Evolutionary conservation across 2,888 invertebrate genomes (phyloP), one percentile per base, ranked within the genome.

Genomic region (Drosophila mimica): DNA sequence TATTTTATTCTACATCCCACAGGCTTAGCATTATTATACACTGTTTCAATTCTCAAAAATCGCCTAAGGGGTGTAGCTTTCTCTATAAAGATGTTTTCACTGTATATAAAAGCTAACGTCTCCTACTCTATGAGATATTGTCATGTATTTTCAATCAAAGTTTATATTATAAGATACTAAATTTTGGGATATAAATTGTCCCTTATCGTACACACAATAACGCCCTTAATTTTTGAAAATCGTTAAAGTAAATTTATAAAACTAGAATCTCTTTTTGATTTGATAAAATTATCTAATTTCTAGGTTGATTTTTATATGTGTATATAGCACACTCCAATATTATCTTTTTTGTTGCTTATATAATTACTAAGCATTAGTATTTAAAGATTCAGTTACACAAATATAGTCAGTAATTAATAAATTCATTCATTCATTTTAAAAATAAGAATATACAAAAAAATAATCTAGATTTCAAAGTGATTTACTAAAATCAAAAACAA

Each of bases 1-100:
- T 84, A 84, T 84, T 86, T 88, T 83, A 83, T 69, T 60, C 57
- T 40, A 28, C 48, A 20, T 48, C 67, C 62, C 36, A 70, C 69
- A 57, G 69, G 70, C 82, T 82, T 85, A 67, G 70, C 87, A 81
- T 83, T 81, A 77, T 70, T 68, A 58, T 69, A 31, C 58, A 34
- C 58, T 59, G 25, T 28, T 33, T 25, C 3, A 8, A 31, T 46
- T 66, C 13, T n/a, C 4, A 17, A 20, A 20, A 28, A 53, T 28
- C 33, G 46, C 40, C 11, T 31, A n/a, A 46, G 5, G 4, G 33
- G 17, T 25, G n/a, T 28, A 17, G n/a, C 2, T 15, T 46, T 46
- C 20, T 46, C 7, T 3, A 25, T 43, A 40, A 54, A 28, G 2
- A n/a, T 48, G 11, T 25, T 25, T 2, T 8, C 6, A 11, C 6